Evolutionary conservation across 1,140 invertebrate genomes (phyloP).

Genomic region (Drosophila guanche): DNA sequence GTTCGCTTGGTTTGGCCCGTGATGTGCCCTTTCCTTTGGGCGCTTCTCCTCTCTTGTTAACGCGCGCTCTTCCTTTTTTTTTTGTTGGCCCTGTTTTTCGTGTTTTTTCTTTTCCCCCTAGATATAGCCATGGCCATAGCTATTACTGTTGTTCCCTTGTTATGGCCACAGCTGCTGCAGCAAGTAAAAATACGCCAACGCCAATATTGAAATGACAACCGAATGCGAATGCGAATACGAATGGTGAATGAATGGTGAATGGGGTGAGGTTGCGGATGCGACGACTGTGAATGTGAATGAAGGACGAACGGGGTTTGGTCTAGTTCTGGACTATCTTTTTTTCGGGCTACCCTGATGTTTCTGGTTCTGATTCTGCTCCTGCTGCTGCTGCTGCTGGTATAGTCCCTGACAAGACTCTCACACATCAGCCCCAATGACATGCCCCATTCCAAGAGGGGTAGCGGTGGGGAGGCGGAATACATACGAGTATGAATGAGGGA

Average conservation of each 20-base stretch:
- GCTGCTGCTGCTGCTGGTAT: no score
- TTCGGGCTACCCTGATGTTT: no score
- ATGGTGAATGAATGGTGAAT: constrained; percentile 21
- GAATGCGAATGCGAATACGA: constrained; percentile 48
- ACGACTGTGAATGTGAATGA: constrained; percentile 5
- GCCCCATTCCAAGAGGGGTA: neutral
- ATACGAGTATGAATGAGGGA: constrained; percentile 14
- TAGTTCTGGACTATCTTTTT: no score
- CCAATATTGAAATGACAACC: constrained; percentile 82
- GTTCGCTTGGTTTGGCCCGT: constrained; percentile 52
- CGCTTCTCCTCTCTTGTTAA: constrained; percentile 15
- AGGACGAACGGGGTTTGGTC: constrained; percentile 19
- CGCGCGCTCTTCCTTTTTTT: constrained; percentile 12
- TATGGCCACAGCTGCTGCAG: constrained; percentile 72
- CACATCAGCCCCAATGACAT: neutral
- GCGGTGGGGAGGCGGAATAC: neutral
- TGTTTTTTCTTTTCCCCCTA: constrained; percentile 4
- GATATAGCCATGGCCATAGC: neutral
- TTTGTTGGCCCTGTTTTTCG: constrained; percentile 38
- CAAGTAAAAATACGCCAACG: constrained; percentile 76
- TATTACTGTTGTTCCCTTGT: constrained; percentile 51
- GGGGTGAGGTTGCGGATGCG: constrained; percentile 1
- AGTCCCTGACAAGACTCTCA: constrained; percentile 1
- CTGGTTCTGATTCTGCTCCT: no score
- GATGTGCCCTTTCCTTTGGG: constrained; percentile 45